Conservation (phyloP, 2,113 vertebrate genomes). For the Tragulus kanchil region DNA sequence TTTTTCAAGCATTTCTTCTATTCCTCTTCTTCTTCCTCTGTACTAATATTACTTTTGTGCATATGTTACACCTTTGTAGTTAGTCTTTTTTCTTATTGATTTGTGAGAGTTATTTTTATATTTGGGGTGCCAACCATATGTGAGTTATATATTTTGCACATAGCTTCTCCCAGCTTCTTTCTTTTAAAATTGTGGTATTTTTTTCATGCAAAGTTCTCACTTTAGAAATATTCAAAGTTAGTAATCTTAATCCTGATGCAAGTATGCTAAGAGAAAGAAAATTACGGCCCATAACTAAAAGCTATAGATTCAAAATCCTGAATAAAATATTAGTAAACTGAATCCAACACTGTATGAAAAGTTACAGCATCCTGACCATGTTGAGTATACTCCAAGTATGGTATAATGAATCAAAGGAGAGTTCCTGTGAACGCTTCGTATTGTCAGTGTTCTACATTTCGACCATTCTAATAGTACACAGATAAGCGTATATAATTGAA, state of each 20-base stretch:
- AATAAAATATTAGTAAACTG: neutral
- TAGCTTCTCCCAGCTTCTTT: neutral
- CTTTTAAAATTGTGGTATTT: neutral
- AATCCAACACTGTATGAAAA: neutral
- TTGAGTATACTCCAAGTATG: neutral
- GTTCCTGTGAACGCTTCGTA: neutral
- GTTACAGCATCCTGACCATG: neutral
- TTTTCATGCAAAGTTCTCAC: neutral
- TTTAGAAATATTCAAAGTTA: neutral
- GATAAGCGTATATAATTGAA: neutral
- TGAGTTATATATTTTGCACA: neutral
- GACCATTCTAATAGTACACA: neutral
- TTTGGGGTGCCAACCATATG: neutral
- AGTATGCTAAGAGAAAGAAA: neutral
- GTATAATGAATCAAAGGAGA: neutral
- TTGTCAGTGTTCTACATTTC: neutral
- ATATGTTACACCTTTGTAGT: no score
- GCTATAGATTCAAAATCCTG: neutral
- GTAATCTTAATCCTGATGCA: neutral
- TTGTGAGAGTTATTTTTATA: neutral
- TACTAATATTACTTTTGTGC: no score
- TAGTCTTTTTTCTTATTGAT: neutral
- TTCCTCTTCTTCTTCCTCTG: no score
- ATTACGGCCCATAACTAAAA: neutral
- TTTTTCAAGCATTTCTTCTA: neutral